These are phyloP conservation scores for Centrocercus urophasianus DNA, from an alignment of 2,113 vertebrate species.

Conservation along the genomic window DNA sequence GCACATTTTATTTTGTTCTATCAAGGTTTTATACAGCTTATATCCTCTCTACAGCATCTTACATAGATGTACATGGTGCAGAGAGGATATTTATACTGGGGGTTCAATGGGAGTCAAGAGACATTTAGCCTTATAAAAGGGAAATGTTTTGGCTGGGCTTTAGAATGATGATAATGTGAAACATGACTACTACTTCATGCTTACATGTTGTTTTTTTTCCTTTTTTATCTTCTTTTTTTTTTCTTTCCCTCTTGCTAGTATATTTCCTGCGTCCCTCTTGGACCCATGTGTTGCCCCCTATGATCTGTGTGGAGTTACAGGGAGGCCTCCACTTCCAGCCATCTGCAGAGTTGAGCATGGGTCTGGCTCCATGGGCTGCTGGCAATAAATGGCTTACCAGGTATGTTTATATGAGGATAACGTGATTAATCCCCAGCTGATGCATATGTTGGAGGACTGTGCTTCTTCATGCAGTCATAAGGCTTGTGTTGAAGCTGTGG, in stretches of 20 bases:
- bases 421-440: not conserved
- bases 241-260: not conserved
- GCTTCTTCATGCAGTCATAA: not conserved
- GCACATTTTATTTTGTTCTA: constrained; percentile 87
- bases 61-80: constrained; percentile 74
- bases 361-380: not conserved
- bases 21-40: constrained; percentile 86
- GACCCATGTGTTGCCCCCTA: not conserved
- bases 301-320: not conserved
- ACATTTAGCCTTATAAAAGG: constrained; percentile 76
- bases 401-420: not conserved
- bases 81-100: constrained; percentile 72
- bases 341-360: not conserved
- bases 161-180: constrained; percentile 75
- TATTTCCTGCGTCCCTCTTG: constrained; percentile 14
- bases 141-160: constrained; percentile 74
- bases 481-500: not conserved
- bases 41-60: constrained; percentile 81
- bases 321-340: not conserved
- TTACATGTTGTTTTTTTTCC: not conserved
- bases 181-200: constrained; percentile 62
- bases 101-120: constrained; percentile 80
- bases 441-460: not conserved
- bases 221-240: not conserved
- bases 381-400: not conserved